Percentiles rank a stretch among this genome's conserved stretches.
Conservation (phyloP, 2,797 vertebrate genomes). For the Notoglanidium macrostoma region DNA sequence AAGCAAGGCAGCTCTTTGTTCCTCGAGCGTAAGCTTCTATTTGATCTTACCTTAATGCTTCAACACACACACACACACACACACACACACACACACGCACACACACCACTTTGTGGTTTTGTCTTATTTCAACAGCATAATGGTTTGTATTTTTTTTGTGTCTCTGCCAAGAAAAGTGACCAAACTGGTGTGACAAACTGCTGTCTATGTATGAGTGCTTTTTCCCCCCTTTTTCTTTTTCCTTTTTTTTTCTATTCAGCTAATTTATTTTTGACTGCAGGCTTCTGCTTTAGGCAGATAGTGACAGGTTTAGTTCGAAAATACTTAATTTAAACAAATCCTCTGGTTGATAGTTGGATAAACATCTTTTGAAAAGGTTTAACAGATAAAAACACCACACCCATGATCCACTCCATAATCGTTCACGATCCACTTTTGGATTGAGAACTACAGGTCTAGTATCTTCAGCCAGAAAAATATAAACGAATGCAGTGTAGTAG, state of each 20-base stretch:
- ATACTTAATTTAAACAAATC: background rate
- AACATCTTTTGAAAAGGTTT: background rate
- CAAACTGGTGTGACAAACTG: conserved; percentile 5
- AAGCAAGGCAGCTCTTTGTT: conserved; percentile 1
- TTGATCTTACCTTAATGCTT: background rate
- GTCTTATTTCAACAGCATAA: background rate
- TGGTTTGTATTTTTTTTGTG: background rate
- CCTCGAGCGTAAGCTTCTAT: background rate
- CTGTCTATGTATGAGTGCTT: background rate
- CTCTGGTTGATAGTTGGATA: background rate
- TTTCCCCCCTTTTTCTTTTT: background rate
- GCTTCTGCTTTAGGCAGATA: background rate
- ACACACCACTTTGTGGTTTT: background rate
- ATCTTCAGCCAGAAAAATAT: background rate
- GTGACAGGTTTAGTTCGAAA: background rate
- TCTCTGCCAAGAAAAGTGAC: background rate
- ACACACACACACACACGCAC: conserved; percentile 7
- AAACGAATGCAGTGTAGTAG: background rate
- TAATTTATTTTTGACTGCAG: background rate
- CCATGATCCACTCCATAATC: background rate
- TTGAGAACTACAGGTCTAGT: background rate
- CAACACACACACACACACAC: background rate
- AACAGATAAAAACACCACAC: background rate
- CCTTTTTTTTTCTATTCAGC: no score
- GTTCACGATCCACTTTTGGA: background rate